A percentile compares a stretch with the other conserved stretches of the same genome.
Evolutionary conservation across 2,797 vertebrate genomes (phyloP).

Genomic region (Capromys pilorides): DNA sequence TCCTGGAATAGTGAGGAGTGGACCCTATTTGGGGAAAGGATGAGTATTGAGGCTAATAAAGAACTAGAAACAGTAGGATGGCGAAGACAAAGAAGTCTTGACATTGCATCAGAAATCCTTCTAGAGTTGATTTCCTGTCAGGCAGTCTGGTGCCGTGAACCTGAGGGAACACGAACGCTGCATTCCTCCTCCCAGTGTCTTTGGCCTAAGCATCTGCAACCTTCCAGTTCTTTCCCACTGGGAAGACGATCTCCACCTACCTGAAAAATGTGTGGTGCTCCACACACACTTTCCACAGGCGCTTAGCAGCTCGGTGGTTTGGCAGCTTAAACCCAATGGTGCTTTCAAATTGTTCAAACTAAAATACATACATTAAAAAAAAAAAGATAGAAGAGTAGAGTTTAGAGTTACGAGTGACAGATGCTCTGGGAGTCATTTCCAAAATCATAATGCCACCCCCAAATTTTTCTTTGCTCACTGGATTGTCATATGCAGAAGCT

Average conservation of each 20-base stretch:
- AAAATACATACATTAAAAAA: conserved; percentile 67
- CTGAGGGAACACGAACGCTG: not conserved
- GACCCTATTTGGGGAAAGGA: not conserved
- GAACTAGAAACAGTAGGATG: not conserved
- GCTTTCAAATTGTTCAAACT: conserved; percentile 99
- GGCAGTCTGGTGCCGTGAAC: not conserved
- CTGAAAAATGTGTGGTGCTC: conserved; percentile 99
- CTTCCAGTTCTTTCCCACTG: not conserved
- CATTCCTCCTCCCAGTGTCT: not conserved
- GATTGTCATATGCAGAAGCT: not conserved
- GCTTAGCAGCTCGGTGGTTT: conserved; percentile 97
- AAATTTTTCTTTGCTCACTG: not conserved
- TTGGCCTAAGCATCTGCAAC: not conserved
- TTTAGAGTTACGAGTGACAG: conserved; percentile 5
- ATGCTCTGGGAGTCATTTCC: not conserved
- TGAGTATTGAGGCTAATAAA: not conserved
- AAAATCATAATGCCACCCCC: not conserved
- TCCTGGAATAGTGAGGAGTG: not conserved
- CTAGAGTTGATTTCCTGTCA: not conserved
- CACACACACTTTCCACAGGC: conserved; percentile 99
- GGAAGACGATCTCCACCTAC: conserved; percentile 83
- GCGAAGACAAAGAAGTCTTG: not conserved
- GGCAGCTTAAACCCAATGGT: conserved; percentile 99
- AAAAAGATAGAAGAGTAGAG: conserved; percentile 40
- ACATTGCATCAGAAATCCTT: not conserved